phyloP scores from a whole-genome alignment of 2,888 invertebrate species.

The Orchesella flavescens region DNA sequence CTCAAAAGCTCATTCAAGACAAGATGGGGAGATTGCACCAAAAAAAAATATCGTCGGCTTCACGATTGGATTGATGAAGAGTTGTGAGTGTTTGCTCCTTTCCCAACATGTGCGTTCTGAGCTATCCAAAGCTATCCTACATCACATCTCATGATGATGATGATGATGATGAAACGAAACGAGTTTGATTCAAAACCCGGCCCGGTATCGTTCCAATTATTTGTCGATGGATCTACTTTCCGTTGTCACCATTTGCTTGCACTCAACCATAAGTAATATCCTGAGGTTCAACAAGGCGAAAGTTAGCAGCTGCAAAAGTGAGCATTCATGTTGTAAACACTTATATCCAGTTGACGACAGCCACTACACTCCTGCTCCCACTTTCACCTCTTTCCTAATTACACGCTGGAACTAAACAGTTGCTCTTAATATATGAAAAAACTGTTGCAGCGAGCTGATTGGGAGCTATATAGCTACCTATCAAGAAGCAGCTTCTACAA shows the following conservation, averaged over 20 bases:
- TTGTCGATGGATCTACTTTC: slow-evolving; percentile 49
- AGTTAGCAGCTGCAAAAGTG: slow-evolving; percentile 28
- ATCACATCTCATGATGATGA: not conserved
- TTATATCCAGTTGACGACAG: not conserved
- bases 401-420: slow-evolving; percentile 54
- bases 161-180: slow-evolving; percentile 1
- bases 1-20: slow-evolving; percentile 46
- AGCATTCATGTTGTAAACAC: slow-evolving; percentile 30
- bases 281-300: slow-evolving; percentile 2
- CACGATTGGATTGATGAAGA: slow-evolving; percentile 50
- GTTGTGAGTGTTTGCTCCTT: slow-evolving; percentile 48
- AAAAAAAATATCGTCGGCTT: slow-evolving; percentile 32
- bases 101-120: not conserved
- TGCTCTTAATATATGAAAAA: slow-evolving; percentile 39
- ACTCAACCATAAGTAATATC: slow-evolving; percentile 50
- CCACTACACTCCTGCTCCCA: slow-evolving; percentile 20
- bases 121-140: not conserved
- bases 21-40: slow-evolving; percentile 32
- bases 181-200: slow-evolving; percentile 11
- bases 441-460: not conserved
- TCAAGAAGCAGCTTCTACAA: too few species aligned
- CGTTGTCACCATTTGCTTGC: slow-evolving; percentile 48
- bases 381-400: slow-evolving; percentile 34
- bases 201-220: slow-evolving; percentile 32
- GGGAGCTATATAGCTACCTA: too few species aligned